phyloP scores from a whole-genome alignment of 2,888 invertebrate species.

The Athetis lepigone region DNA sequence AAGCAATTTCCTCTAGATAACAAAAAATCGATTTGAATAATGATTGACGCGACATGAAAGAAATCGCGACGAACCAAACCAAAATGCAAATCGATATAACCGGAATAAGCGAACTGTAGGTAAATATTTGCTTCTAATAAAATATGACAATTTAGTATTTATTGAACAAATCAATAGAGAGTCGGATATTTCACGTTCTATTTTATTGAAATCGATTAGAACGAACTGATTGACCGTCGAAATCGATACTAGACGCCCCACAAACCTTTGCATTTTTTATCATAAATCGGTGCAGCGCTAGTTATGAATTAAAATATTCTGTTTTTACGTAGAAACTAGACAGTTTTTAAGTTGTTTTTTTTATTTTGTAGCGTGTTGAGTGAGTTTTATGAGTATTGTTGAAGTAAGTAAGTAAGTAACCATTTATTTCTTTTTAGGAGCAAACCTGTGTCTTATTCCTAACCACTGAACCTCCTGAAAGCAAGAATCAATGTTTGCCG shows the following conservation, averaged over 20 bases:
- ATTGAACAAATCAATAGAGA: conserved; percentile 39
- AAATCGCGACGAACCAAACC: conserved; percentile 35
- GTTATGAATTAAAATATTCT: conserved; percentile 17
- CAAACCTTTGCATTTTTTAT: conserved; percentile 52
- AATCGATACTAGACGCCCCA: conserved; percentile 48
- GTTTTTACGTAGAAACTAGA: conserved; percentile 11
- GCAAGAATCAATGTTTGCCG: no score
- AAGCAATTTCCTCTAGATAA: conserved; percentile 45
- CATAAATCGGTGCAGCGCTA: conserved; percentile 11
- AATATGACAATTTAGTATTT: conserved; percentile 38
- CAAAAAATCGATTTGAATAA: conserved; percentile 59
- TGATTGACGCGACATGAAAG: conserved; percentile 47
- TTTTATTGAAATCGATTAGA: conserved; percentile 42
- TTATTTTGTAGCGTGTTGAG: conserved; percentile 1
- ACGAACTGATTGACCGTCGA: conserved; percentile 47
- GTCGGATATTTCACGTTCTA: conserved; percentile 51
- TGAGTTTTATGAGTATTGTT: no score
- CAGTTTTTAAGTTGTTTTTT: not conserved
- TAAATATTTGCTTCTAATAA: conserved; percentile 12
- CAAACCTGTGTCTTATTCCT: no score
- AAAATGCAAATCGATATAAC: conserved; percentile 51
- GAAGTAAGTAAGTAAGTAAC: no score
- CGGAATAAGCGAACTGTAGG: conserved; percentile 27
- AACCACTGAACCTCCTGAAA: no score
- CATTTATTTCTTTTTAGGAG: no score